A percentile compares a stretch with the other conserved stretches of the same genome.
phyloP scores from a whole-genome alignment of 2,888 invertebrate species.

The Pyrochroa serraticornis region DNA sequence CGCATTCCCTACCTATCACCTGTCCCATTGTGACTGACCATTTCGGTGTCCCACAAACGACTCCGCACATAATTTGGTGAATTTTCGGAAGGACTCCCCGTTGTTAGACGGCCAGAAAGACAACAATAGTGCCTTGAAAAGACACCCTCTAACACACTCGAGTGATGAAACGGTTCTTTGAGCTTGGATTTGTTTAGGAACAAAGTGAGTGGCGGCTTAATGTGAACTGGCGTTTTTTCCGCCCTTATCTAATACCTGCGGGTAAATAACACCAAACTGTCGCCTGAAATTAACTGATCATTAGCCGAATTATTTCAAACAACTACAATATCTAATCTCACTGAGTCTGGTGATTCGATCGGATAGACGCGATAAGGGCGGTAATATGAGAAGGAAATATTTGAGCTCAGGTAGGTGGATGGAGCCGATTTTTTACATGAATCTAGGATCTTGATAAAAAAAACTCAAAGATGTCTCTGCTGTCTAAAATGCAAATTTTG shows the following conservation, averaged over 20 bases:
- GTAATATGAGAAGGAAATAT: constrained; percentile 11
- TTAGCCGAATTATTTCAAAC: constrained; percentile 6
- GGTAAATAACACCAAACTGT: not conserved
- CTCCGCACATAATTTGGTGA: constrained; percentile 29
- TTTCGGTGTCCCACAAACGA: constrained; percentile 35
- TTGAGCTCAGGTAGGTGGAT: not conserved
- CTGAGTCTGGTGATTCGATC: not conserved
- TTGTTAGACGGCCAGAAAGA: constrained; percentile 25
- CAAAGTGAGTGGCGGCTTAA: no score
- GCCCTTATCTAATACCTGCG: no score
- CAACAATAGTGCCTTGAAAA: constrained; percentile 31
- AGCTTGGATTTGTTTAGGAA: not conserved
- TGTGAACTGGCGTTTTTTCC: constrained; percentile 2
- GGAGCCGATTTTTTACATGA: constrained; percentile 7
- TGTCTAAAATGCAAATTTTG: constrained; percentile 16
- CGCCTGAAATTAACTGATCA: not conserved
- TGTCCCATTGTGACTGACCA: constrained; percentile 33
- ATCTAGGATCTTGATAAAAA: no score
- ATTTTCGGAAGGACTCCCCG: constrained; percentile 38
- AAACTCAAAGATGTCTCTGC: not conserved
- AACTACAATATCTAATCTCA: not conserved
- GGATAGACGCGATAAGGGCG: constrained; percentile 13
- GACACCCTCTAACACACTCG: constrained; percentile 14
- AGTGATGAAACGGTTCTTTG: constrained; percentile 9
- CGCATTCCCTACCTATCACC: constrained; percentile 11